Evolutionary conservation across 2,888 invertebrate genomes (phyloP).

Genomic region (Scaptomyza reducta): DNA sequence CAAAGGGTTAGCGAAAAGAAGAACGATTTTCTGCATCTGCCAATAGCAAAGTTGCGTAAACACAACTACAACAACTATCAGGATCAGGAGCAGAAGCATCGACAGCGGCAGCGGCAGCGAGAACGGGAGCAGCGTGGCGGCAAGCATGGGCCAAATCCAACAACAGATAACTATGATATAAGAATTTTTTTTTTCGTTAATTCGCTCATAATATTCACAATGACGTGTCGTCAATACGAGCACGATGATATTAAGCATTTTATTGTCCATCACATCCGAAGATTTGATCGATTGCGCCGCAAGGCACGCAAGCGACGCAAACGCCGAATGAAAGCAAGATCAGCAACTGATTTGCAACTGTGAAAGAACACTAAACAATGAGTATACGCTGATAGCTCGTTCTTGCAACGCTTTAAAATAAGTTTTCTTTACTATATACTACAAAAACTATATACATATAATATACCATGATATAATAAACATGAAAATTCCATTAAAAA

Average conservation of each 20-base stretch:
- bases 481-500: background rate
- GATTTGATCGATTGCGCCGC: constrained; percentile 75
- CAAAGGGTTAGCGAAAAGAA: constrained; percentile 21
- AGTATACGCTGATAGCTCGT: no score
- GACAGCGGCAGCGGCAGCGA: constrained; percentile 16
- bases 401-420: background rate
- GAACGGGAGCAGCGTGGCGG: constrained; percentile 9
- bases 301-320: constrained; percentile 75
- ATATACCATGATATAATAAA: background rate
- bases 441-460: background rate
- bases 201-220: constrained; percentile 75
- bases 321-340: constrained; percentile 39
- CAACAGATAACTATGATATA: constrained; percentile 67
- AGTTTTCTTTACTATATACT: background rate
- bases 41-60: constrained; percentile 50
- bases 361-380: background rate
- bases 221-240: constrained; percentile 74
- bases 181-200: constrained; percentile 82
- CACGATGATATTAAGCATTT: constrained; percentile 76
- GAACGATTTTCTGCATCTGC: constrained; percentile 26
- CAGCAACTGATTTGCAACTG: constrained; percentile 1
- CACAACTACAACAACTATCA: constrained; percentile 43
- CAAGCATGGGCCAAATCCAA: constrained; percentile 38
- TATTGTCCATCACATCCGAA: constrained; percentile 69
- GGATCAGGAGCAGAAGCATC: constrained; percentile 14